Evolutionary conservation across 1,140 invertebrate species (phyloP), one percentile per base, ranked within the genome.

Genomic region (Drosophila cardini): DNA sequence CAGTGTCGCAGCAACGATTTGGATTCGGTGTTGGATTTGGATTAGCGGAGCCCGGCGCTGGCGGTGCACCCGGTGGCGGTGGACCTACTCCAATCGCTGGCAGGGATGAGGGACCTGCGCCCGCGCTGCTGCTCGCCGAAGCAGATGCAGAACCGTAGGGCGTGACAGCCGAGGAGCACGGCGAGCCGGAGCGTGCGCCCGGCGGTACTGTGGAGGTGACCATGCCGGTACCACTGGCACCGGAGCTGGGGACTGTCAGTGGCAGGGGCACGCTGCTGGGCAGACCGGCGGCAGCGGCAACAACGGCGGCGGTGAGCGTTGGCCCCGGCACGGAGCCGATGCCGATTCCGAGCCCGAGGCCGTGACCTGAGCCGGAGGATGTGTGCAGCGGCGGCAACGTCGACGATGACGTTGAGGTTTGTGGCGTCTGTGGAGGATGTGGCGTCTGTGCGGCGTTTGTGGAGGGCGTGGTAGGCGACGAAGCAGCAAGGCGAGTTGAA

Each of bases 1-100:
- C 97, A 61, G 97, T 97, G 93, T 98, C 97, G 93, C 97, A 98
- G 93, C 97, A 98, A 76, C 96, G 94, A 72, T 93, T 93, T 21
- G 93, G 91, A 2, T 93, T 86, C 9, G 21, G 21, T 26, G 21
- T 26, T 3, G 93, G 91, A 2, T 93, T 86, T 8, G 92, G 76
- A 30, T 72, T 60, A 52, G 45, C 72, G 9, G 70, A 65, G 65
- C 82, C 92, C 40, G 92, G 91, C 0, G 70, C 73, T 3, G 77
- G 76, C 10, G 78, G 75, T 11, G 70, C 80, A n/a, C 75, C 67
- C 1, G 81, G 81, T 2, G 81, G 81, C 36, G 73, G 74, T n/a
- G 57, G 73, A 0, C 74, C 86, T n/a, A 72, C 76, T 34, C 34
- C 92, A 64, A 78, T 53, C 68, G 60, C 65, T 26, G 72, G 79